Conservation (phyloP, 2,888 invertebrate species). For the Caradrina kadenii region DNA sequence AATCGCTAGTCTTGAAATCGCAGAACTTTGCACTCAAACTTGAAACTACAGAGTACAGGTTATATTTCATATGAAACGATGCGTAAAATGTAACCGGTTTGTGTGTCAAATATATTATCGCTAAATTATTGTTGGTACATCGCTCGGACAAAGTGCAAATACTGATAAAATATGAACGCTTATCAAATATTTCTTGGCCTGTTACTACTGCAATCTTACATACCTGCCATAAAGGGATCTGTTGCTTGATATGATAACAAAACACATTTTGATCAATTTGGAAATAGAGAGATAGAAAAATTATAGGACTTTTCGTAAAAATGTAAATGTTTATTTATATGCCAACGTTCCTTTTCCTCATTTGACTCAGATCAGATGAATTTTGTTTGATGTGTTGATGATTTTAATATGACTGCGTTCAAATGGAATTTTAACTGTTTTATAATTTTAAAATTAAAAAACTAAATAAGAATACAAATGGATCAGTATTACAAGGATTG, state of each 20-base stretch:
- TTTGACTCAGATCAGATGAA: background rate
- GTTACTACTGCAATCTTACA: slow-evolving; percentile 56
- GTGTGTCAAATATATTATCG: slow-evolving; percentile 25
- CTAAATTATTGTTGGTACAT: slow-evolving; percentile 26
- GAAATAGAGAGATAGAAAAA: slow-evolving; percentile 8
- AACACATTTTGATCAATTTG: slow-evolving; percentile 66
- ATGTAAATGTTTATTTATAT: slow-evolving; percentile 48
- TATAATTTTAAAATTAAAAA: background rate
- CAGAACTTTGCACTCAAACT: slow-evolving; percentile 51
- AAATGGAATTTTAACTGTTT: too few relatives aligned
- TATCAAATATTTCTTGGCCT: slow-evolving; percentile 35
- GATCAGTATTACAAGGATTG: background rate
- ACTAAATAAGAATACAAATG: background rate
- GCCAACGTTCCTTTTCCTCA: slow-evolving; percentile 34
- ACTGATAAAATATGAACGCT: slow-evolving; percentile 51
- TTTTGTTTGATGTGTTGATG: too few relatives aligned
- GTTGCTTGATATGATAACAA: slow-evolving; percentile 56
- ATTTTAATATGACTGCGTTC: too few relatives aligned
- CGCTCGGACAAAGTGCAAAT: slow-evolving; percentile 41
- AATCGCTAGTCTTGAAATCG: slow-evolving; percentile 21
- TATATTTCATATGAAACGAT: slow-evolving; percentile 16
- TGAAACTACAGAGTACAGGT: slow-evolving; percentile 35
- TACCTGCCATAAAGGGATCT: slow-evolving; percentile 65
- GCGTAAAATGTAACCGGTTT: slow-evolving; percentile 39
- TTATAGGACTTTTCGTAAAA: background rate